Base-by-base conservation (phyloP, 2,797 vertebrate genomes). In the Helostoma temminkii region DNA sequence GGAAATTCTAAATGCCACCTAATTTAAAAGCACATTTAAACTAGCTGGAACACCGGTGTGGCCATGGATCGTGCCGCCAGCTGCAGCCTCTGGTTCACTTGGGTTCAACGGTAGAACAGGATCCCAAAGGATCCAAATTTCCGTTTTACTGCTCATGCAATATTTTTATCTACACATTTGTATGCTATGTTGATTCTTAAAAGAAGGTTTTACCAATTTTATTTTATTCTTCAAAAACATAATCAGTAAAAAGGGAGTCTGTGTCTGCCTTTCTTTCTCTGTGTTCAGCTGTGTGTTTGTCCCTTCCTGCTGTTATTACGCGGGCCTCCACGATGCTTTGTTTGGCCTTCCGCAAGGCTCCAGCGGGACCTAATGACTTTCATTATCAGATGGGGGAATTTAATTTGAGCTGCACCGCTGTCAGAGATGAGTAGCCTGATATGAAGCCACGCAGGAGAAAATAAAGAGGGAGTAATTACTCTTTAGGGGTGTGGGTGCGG, bases 341-440 rank as follows among this genome's bases (percentile, higher is more conserved):
- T 90, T 84, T 90, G 88, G 86, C 81, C 82, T 76, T 91, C 85
- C 76, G 76, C 62, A 34, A 56, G 71, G 78, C 81, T 90, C 84
- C 86, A 81, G 78, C 48, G 63, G 82, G 80, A 89, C 87, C 88
- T 92, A 92, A 93, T 92, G 90, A 90, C 88, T 90, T 93, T 88
- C 90, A 91, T 92, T 93, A 92, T 92, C 89, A 90, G 91, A 90
- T 91, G 84, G 80, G 81, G 85, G 87, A 82, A 92, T 92, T 92
- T 92, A 93, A 93, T 93, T 93, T 92, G 87, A 90, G 86, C 89
- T 76, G 71, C 85, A 76, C 76, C 49, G 67, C 88, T 88, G 88
- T 89, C 86, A 89, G 72, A 91, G 91, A 93, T 93, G 89, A 92
- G 86, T 71, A 50, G 64, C 69, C 76, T 26, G 91, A 92, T 92